A percentile compares a stretch with the other conserved stretches of the same genome.
Evolutionary conservation across 2,113 vertebrate genomes (phyloP).

Genomic region (Aix galericulata): DNA sequence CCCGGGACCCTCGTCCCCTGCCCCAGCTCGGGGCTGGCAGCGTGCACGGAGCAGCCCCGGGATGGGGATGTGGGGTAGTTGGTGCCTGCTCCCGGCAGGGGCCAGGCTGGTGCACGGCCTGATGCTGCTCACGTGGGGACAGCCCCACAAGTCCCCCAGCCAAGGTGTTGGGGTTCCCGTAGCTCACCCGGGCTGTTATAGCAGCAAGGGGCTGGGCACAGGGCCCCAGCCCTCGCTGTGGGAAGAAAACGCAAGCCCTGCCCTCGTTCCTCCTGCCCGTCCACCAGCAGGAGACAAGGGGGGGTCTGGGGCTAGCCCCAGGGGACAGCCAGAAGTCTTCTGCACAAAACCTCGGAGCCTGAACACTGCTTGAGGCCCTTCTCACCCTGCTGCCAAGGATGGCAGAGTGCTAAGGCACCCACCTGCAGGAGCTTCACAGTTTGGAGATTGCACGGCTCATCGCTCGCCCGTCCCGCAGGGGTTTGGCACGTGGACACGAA

Average conservation of each 20-base stretch:
- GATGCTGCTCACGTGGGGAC: not conserved
- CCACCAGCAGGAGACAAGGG: not conserved
- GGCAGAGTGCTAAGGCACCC: not conserved
- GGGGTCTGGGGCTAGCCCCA: not conserved
- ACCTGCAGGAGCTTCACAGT: constrained; percentile 18
- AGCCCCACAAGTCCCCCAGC: not conserved
- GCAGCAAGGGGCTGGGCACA: not conserved
- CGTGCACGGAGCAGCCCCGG: not conserved
- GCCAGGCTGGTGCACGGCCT: not conserved
- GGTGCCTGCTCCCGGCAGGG: not conserved
- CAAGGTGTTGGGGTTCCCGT: not conserved
- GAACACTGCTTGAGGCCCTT: not conserved
- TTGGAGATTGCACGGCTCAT: not conserved
- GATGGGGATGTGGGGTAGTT: not conserved
- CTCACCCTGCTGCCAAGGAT: not conserved
- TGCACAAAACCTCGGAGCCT: not conserved
- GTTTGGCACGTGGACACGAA: constrained; percentile 29
- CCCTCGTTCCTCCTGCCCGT: not conserved
- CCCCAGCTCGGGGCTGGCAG: not conserved
- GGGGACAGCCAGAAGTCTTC: not conserved
- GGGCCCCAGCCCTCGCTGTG: not conserved
- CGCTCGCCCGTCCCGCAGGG: not conserved
- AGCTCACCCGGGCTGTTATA: not conserved
- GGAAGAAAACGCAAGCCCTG: not conserved
- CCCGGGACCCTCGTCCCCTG: not conserved